phyloP scores from a whole-genome alignment of 2,113 vertebrate genomes.

The Azemiops feae region DNA sequence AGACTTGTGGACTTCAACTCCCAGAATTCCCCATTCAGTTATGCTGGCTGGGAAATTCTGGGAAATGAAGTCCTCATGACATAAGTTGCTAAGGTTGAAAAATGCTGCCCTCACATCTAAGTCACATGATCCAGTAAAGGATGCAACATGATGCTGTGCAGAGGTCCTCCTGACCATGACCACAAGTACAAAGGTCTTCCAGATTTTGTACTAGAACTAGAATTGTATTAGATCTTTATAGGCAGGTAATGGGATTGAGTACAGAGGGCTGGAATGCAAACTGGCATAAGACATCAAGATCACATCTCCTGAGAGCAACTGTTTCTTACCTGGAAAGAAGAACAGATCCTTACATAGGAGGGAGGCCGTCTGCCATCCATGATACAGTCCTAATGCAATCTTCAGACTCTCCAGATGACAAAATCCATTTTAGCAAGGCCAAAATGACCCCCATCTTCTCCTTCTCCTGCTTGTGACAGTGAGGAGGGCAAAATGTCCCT shows the following conservation, averaged over 20 bases:
- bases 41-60: background rate
- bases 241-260: background rate
- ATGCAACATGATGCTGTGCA: too few species aligned
- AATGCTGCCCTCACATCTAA: background rate
- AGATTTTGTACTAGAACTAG: too few species aligned
- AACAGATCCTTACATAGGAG: background rate
- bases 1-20: background rate
- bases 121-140: background rate
- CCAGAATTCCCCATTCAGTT: background rate
- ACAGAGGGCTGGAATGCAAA: background rate
- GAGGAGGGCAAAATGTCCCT: background rate
- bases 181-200: too few species aligned
- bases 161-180: too few species aligned
- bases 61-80: background rate
- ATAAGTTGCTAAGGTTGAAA: background rate
- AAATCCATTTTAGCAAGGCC: background rate
- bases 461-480: background rate
- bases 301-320: background rate
- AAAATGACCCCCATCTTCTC: background rate
- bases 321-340: background rate
- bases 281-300: background rate
- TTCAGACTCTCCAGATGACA: background rate
- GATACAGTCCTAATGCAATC: background rate
- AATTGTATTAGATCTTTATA: too few species aligned
- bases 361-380: background rate